Base-by-base conservation (phyloP, 2,113 vertebrate genomes). In the Cnemophilus loriae region DNA sequence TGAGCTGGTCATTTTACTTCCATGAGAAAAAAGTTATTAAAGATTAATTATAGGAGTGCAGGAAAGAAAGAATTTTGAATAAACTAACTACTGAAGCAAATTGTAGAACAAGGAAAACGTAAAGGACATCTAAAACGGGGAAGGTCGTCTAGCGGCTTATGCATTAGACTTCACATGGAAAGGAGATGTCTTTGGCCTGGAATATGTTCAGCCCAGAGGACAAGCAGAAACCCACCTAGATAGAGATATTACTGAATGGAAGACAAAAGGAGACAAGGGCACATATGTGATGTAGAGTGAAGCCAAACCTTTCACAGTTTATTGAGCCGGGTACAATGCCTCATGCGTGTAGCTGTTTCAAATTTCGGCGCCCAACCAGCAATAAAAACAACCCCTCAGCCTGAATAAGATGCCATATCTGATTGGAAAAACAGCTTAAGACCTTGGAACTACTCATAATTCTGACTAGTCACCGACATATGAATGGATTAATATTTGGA, bases 231-330 rank as follows among this genome's bases (percentile, higher is more conserved):
- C 10, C 20, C 22, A 26, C n/a, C 14, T 13, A 77, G 39, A 59
- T 0, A 56, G 78, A 64, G 19, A 30, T 30, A 57, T 57, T 52
- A 57, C 18, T 61, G 16, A 44, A 39, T 27, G 9, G 47, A 74
- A 82, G 14, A 60, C 13, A 33, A 74, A 69, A 61, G 24, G 10
- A 64, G 30, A 60, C 8, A 56, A 81, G 32, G 35, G 32, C 24
- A 55, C 17, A 21, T 50, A 27, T 1, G 7, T 57, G 47, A 52
- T 53, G 16, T 5, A 82, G 7, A 52, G 7, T 0, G 1, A 71
- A 24, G 52, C 11, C 52, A 83, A 67, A 67, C 16, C 15, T 35
- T 88, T 37, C 75, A 61, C 30, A 26, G 41, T 42, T 75, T 75
- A 70, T 52, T 79, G 52, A 89, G 13, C 37, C 1, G 5, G 42